A percentile compares a stretch with the other conserved stretches of the same genome.
Conservation (phyloP, 1,140 invertebrate species). For the Steinernema feltiae region DNA sequence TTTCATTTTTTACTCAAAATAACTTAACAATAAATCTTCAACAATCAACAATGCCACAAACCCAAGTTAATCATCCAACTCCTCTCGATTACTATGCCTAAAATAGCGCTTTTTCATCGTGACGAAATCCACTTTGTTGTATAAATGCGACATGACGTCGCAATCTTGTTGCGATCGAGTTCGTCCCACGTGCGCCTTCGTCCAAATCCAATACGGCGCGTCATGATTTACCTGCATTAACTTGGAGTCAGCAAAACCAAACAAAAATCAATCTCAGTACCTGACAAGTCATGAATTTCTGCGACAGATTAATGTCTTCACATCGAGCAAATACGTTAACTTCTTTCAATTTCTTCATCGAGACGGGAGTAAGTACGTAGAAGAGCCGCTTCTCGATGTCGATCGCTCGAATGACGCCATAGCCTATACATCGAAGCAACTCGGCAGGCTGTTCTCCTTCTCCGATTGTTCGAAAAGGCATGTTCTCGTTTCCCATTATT, state of each 20-base stretch:
- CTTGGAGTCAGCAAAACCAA: neutral
- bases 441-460: neutral
- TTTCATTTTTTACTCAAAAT: too few relatives aligned
- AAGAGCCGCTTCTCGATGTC: neutral
- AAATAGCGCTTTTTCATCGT: neutral
- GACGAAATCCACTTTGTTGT: slow-evolving; percentile 2
- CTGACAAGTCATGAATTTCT: neutral
- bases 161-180: neutral
- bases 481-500: neutral
- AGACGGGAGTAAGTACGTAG: neutral
- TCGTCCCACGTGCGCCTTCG: neutral
- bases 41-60: neutral
- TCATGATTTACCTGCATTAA: neutral
- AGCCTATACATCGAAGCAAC: neutral
- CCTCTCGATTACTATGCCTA: neutral
- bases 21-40: neutral
- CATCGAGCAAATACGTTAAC: neutral
- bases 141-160: neutral
- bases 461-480: neutral
- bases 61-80: neutral
- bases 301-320: neutral
- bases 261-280: neutral
- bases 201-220: neutral
- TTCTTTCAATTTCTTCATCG: neutral
- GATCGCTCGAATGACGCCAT: neutral